phyloP scores from a whole-genome alignment of 2,797 vertebrate species.

The Pogonophryne albipinna region DNA sequence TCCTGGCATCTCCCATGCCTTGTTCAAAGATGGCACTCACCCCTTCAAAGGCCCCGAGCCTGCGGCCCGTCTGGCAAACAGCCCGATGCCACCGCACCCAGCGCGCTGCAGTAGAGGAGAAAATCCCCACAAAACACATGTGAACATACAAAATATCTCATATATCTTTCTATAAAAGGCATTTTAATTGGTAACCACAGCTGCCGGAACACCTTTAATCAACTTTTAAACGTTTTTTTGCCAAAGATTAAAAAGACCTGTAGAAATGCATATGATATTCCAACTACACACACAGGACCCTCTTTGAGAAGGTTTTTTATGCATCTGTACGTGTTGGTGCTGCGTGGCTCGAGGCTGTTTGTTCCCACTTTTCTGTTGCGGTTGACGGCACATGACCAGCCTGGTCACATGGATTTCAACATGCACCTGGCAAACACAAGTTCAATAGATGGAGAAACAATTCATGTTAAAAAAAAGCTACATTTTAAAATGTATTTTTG shows the following conservation, averaged over 20 bases:
- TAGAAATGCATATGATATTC: not conserved
- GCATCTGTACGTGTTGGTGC: slow-evolving; percentile 89
- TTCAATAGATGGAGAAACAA: not conserved
- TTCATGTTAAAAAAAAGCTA: not conserved
- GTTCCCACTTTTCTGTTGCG: slow-evolving; percentile 99
- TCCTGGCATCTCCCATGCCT: slow-evolving; percentile 88
- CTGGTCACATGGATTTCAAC: slow-evolving; percentile 93
- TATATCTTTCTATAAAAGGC: not conserved
- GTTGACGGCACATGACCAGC: slow-evolving; percentile 99
- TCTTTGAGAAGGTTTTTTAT: slow-evolving; percentile 12
- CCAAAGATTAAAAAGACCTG: not conserved
- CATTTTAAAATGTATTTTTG: slow-evolving; percentile 5
- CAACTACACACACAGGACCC: not conserved
- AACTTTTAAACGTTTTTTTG: slow-evolving; percentile 30
- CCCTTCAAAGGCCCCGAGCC: slow-evolving; percentile 99
- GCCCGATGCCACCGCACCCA: slow-evolving; percentile 93
- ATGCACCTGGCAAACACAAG: slow-evolving; percentile 70
- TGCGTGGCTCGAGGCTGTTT: slow-evolving; percentile 95
- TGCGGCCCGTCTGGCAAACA: slow-evolving; percentile 98
- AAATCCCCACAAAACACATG: not conserved
- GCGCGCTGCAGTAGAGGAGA: slow-evolving; percentile 71
- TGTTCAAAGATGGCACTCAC: slow-evolving; percentile 99
- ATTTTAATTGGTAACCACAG: not conserved
- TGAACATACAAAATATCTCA: not conserved
- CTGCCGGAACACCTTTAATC: slow-evolving; percentile 20